Conservation (phyloP, 2,797 vertebrate species). For the Emys orbicularis region DNA sequence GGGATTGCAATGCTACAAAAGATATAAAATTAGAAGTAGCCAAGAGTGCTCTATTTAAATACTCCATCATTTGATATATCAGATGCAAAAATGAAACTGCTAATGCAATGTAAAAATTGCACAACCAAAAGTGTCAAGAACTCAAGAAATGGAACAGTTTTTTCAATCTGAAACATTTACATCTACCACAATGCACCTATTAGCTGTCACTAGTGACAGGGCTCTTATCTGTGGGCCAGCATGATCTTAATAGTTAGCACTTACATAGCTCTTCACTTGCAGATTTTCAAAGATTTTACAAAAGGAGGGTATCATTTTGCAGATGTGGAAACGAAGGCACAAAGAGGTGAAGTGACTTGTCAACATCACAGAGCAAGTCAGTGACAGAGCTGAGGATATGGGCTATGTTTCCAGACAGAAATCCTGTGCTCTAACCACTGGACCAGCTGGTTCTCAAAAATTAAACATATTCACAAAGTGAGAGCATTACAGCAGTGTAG, state of each 20-base stretch:
- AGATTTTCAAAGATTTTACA: not conserved
- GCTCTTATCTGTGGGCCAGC: not conserved
- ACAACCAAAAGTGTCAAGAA: not conserved
- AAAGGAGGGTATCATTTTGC: not conserved
- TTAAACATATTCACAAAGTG: not conserved
- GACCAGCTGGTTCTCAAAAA: not conserved
- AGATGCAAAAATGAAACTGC: not conserved
- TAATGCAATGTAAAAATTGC: not conserved
- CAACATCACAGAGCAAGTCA: not conserved
- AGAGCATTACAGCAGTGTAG: not conserved
- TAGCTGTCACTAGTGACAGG: not conserved
- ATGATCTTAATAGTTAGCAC: not conserved
- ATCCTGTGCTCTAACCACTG: not conserved
- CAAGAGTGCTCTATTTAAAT: not conserved
- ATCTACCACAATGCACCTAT: not conserved
- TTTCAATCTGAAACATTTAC: not conserved
- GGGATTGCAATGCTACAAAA: not conserved
- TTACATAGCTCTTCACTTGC: not conserved
- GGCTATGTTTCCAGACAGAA: slow-evolving; percentile 39
- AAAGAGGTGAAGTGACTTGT: slow-evolving; percentile 2
- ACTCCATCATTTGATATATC: not conserved
- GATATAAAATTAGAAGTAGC: not conserved
- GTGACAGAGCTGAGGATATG: not conserved
- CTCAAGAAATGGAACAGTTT: not conserved
- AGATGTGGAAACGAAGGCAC: not conserved